phyloP scores from a whole-genome alignment of 1,140 invertebrate species.

The Drosophila persimilis region DNA sequence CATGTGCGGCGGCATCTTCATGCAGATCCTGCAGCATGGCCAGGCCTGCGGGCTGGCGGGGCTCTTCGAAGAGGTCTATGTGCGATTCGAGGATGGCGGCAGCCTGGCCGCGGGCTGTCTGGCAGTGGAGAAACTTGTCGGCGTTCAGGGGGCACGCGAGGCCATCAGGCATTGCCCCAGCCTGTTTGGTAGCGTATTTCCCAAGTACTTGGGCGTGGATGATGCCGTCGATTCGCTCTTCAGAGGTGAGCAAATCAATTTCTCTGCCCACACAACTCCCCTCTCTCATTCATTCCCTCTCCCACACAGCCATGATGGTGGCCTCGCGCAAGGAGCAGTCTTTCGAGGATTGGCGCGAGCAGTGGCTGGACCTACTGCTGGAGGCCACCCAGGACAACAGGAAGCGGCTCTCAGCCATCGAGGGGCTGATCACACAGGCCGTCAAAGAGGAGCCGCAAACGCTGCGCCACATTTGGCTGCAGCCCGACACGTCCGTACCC shows the following conservation, averaged over 20 bases:
- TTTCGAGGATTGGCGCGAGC: slow-evolving; percentile 40
- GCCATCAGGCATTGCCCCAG: slow-evolving; percentile 54
- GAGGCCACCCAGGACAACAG: slow-evolving; percentile 18
- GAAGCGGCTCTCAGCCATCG: slow-evolving; percentile 37
- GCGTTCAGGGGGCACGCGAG: slow-evolving; percentile 41
- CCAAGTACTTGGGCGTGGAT: slow-evolving; percentile 53
- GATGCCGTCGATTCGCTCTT: slow-evolving; percentile 66
- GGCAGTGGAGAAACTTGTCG: slow-evolving; percentile 53
- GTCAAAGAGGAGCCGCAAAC: slow-evolving; percentile 52
- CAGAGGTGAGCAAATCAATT: slow-evolving; percentile 46
- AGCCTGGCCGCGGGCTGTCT: slow-evolving; percentile 48
- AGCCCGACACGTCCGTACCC: slow-evolving; percentile 3
- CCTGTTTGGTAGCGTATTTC: slow-evolving; percentile 61
- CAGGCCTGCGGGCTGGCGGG: background rate
- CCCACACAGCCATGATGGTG: slow-evolving; percentile 47
- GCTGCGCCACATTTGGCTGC: slow-evolving; percentile 29
- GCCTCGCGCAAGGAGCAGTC: slow-evolving; percentile 22
- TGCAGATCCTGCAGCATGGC: slow-evolving; percentile 39
- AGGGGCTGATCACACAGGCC: slow-evolving; percentile 57
- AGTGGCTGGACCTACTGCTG: slow-evolving; percentile 53
- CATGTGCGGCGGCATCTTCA: slow-evolving; percentile 82
- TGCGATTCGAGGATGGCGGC: slow-evolving; percentile 33
- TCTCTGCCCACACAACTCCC: background rate
- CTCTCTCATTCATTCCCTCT: background rate
- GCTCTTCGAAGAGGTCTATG: slow-evolving; percentile 32